A percentile compares a stretch with the other conserved stretches of the same genome.
Evolutionary conservation across 2,888 invertebrate species (phyloP).

Genomic region (Hartigia nigra): DNA sequence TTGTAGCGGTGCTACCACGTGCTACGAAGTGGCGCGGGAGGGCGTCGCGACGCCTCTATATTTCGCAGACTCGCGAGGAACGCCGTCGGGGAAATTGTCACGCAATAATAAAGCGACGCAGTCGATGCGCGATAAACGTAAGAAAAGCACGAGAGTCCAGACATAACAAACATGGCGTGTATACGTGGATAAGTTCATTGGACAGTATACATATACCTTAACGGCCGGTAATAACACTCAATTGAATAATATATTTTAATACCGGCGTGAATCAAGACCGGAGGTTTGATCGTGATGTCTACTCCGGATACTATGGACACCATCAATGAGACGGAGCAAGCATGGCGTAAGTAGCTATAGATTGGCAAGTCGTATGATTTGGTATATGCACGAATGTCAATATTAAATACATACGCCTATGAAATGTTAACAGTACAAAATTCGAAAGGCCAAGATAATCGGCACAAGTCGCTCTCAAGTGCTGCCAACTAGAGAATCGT

Average conservation of each 20-base stretch:
- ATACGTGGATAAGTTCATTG: slow-evolving; percentile 40
- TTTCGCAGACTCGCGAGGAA: background rate
- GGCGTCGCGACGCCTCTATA: background rate
- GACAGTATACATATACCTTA: background rate
- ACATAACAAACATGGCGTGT: slow-evolving; percentile 11
- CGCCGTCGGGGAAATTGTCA: background rate
- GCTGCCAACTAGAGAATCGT: background rate
- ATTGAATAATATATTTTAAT: slow-evolving; percentile 10
- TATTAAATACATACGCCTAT: background rate
- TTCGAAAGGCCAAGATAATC: background rate
- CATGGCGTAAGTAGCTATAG: slow-evolving; percentile 72
- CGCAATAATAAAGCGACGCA: slow-evolving; percentile 7
- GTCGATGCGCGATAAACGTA: background rate
- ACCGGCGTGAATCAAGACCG: slow-evolving; percentile 44
- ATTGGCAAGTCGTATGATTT: background rate
- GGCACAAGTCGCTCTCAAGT: background rate
- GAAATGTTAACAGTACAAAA: background rate
- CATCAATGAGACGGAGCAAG: slow-evolving; percentile 75
- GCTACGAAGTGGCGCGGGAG: background rate
- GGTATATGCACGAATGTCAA: background rate
- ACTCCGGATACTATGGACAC: slow-evolving; percentile 68
- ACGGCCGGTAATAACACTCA: background rate
- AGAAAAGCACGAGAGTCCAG: slow-evolving; percentile 10
- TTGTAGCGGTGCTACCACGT: background rate
- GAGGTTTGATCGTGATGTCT: slow-evolving; percentile 63